These are phyloP conservation scores for Nycticryphes semicollaris DNA, from an alignment of 2,113 vertebrate genomes.

Conservation along the genomic window DNA sequence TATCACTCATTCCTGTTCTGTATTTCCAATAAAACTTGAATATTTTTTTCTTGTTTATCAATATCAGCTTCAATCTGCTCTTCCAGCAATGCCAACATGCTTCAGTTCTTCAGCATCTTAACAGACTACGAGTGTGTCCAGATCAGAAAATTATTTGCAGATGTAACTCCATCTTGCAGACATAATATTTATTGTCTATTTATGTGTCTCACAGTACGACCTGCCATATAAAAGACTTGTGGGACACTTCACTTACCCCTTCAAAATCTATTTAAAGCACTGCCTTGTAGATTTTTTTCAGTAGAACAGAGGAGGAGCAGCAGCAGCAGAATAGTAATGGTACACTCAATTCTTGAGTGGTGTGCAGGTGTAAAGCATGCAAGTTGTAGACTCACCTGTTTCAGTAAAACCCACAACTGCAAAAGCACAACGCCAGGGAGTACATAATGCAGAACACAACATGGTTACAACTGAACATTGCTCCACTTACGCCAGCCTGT, in stretches of 20 bases:
- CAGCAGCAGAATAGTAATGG: background rate
- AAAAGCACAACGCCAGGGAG: background rate
- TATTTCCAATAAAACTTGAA: conserved; percentile 52
- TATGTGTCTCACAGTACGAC: background rate
- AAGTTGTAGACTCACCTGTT: background rate
- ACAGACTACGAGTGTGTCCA: background rate
- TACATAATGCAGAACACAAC: background rate
- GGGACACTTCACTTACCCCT: background rate
- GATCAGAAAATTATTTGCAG: background rate
- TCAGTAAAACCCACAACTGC: background rate
- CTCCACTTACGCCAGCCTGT: background rate
- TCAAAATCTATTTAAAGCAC: background rate
- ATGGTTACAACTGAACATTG: background rate
- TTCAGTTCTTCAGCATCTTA: background rate
- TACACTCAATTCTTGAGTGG: background rate
- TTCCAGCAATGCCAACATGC: background rate
- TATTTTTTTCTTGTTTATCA: background rate
- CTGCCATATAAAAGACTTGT: background rate
- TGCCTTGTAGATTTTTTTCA: background rate
- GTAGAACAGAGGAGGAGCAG: background rate
- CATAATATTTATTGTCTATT: background rate
- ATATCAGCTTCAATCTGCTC: background rate
- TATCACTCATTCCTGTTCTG: background rate
- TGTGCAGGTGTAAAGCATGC: no score
- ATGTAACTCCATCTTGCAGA: background rate